phyloP scores from a whole-genome alignment of 2,888 invertebrate genomes.

The Anorthoa munda region DNA sequence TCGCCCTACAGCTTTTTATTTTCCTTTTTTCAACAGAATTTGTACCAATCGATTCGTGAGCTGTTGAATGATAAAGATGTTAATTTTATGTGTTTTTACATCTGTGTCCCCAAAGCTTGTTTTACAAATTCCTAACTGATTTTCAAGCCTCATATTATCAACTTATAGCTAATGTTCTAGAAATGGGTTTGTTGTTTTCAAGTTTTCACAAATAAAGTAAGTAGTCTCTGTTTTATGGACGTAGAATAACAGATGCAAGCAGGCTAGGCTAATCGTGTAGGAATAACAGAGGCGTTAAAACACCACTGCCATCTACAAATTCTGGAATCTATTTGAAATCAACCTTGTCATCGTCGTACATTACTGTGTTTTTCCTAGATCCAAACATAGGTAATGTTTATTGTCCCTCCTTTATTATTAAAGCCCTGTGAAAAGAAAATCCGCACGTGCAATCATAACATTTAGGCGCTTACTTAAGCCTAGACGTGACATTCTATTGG shows the following conservation, averaged over 20 bases:
- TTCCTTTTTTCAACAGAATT: constrained; percentile 65
- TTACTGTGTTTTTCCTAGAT: not conserved
- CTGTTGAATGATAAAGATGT: constrained; percentile 64
- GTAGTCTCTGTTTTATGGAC: not conserved
- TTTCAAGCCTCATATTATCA: not conserved
- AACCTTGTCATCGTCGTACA: constrained; percentile 1
- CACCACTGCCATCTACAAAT: not conserved
- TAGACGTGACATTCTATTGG: no score
- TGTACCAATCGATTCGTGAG: constrained; percentile 65
- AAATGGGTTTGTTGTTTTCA: not conserved
- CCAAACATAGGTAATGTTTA: no score
- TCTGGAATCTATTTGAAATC: constrained; percentile 11
- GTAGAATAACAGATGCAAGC: not conserved
- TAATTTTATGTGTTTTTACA: constrained; percentile 29
- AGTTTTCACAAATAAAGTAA: not conserved
- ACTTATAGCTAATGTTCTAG: not conserved
- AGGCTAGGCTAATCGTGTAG: not conserved
- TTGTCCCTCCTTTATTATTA: no score
- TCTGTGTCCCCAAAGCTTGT: not conserved
- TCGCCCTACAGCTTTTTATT: constrained; percentile 66
- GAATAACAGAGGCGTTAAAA: constrained; percentile 10
- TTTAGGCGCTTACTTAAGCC: no score
- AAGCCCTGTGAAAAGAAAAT: no score
- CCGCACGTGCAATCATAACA: no score
- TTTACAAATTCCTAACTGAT: not conserved